phyloP scores from a whole-genome alignment of 2,797 vertebrate species.

The Danio choprae region DNA sequence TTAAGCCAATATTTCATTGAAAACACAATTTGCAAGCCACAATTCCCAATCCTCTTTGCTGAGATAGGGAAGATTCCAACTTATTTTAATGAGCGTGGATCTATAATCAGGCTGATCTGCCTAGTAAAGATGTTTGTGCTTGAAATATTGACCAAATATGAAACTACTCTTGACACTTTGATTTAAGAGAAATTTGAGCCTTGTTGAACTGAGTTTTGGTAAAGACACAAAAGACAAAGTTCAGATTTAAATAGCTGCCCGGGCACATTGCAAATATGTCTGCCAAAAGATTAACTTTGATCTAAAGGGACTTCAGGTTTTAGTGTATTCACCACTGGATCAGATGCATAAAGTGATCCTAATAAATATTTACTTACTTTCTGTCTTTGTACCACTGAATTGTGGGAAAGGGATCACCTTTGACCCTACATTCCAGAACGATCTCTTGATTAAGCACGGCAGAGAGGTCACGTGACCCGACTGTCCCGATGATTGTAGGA shows the following conservation, averaged over 20 bases:
- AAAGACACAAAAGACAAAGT: background rate
- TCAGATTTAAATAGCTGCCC: too few species aligned
- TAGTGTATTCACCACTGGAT: background rate
- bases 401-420: constrained; percentile 86
- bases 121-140: background rate
- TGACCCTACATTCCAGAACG: constrained; percentile 87
- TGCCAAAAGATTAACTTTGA: too few species aligned
- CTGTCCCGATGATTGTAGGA: constrained; percentile 81
- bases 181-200: background rate
- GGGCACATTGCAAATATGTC: too few species aligned
- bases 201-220: background rate
- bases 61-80: background rate
- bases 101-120: background rate
- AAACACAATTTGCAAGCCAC: background rate
- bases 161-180: background rate
- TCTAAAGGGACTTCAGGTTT: background rate
- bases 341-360: background rate
- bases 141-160: background rate
- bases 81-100: background rate
- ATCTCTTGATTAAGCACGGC: constrained; percentile 83
- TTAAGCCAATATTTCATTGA: background rate
- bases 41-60: background rate
- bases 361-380: constrained; percentile 82
- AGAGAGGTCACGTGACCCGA: constrained; percentile 76
- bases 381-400: constrained; percentile 97